phyloP scores from a whole-genome alignment of 2,113 vertebrate genomes.

The Aythya baeri region DNA sequence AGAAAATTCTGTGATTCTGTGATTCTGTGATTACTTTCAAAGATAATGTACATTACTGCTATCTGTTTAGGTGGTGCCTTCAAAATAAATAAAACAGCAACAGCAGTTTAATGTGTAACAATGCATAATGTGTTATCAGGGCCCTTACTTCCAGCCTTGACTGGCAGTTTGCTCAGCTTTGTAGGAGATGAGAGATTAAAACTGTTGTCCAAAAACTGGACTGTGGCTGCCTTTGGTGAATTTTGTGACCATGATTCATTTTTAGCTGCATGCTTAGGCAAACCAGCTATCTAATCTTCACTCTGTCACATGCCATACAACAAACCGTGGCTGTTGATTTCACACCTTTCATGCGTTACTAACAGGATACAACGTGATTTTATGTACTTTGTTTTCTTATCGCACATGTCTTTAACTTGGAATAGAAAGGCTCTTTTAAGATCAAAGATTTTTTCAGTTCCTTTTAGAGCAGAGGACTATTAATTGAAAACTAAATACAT shows the following conservation, averaged over 20 bases:
- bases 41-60: not conserved
- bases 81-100: not conserved
- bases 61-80: not conserved
- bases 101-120: not conserved
- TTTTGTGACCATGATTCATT: rapidly evolving
- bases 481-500: slow-evolving; percentile 16
- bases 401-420: rapidly evolving
- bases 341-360: not conserved
- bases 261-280: rapidly evolving
- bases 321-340: not conserved
- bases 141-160: not conserved
- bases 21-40: too few relatives aligned
- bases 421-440: not conserved
- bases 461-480: not conserved
- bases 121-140: rapidly evolving
- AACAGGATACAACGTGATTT: not conserved
- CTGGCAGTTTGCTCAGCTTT: not conserved
- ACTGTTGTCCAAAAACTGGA: not conserved
- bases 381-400: not conserved
- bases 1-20: too few relatives aligned
- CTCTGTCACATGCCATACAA: not conserved
- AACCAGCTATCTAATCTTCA: not conserved
- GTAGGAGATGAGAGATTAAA: not conserved
- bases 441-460: slow-evolving; percentile 13
- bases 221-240: not conserved